Evolutionary conservation across 2,113 vertebrate genomes (phyloP), one percentile per base, ranked within the genome.

Genomic region (Seriola dumerili): DNA sequence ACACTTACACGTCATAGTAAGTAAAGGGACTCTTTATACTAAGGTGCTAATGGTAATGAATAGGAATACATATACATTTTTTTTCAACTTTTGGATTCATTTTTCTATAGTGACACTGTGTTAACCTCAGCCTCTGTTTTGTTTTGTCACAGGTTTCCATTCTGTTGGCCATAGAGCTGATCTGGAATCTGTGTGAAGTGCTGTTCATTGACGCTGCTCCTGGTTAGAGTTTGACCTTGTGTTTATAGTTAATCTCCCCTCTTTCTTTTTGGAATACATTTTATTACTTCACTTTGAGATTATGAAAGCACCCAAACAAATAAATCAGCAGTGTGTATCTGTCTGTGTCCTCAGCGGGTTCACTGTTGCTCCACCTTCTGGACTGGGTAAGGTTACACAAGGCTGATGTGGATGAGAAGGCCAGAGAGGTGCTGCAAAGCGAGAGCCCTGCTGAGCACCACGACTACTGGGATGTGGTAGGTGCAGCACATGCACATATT

Each of bases 131-230:
- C n/a, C n/a, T 86, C 38, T 83, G 44, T 59, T 67, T 61, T 74
- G 40, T 64, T 44, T 59, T 76, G 55, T 72, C 38, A 1, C 77
- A 99, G 98, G 94, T 99, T 62, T 97, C 97, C 13, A 97, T 99
- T 93, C 95, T 99, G 63, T 95, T 98, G 84, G 98, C 97, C 0
- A 95, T 97, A 77, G 98, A 99, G 86, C 95, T 99, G 76, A 99
- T 99, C 88, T 99, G 98, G 98, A 99, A 99, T 88, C 95, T 99
- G 11, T 99, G 98, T 93, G 98, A 99, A 93, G 98, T 99, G 72
- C 95, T 99, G 44, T 99, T 99, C 88, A 97, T 99, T 21, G 98
- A 99, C 75, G 96, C 97, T 61, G 96, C 97, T 72, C 94, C 96
- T 91, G 98, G 98, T 99, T 59, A 76, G 81, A 59, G 14, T 79